These are phyloP conservation scores for Girardinichthys multiradiatus DNA, from an alignment of 2,113 vertebrate genomes.

Conservation along the genomic window DNA sequence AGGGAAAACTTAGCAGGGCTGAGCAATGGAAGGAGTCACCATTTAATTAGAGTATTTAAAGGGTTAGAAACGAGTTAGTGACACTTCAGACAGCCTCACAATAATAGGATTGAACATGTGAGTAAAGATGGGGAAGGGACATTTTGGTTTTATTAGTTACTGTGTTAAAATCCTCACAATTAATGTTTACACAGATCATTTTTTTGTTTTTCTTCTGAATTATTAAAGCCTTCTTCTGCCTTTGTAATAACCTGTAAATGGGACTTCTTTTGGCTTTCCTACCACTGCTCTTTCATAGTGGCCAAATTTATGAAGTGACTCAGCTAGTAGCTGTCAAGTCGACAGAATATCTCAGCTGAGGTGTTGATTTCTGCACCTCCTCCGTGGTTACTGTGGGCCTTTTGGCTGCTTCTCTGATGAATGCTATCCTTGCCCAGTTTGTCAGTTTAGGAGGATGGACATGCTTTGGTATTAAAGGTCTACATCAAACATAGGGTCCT, in stretches of 20 bases:
- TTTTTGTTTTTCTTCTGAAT: too few species aligned
- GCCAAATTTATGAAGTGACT: neutral
- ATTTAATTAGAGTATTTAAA: neutral
- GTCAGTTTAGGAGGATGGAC: conserved; percentile 1
- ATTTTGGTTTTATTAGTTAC: too few species aligned
- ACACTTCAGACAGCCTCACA: neutral
- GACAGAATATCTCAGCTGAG: neutral
- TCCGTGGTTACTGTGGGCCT: neutral
- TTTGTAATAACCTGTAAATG: neutral
- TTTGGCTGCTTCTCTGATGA: neutral
- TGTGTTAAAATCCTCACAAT: neutral
- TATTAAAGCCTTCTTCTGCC: neutral
- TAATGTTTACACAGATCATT: neutral
- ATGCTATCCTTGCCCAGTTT: neutral
- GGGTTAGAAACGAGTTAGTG: neutral
- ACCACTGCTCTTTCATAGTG: neutral
- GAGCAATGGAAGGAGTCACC: neutral
- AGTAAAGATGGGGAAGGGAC: neutral
- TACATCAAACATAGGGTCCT: neutral
- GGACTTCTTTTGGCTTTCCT: neutral
- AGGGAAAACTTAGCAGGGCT: neutral
- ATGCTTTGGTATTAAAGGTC: neutral
- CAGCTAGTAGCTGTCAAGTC: neutral
- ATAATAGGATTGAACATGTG: neutral
- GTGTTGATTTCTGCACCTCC: neutral